A percentile compares a stretch with the other conserved stretches of the same genome.
Evolutionary conservation across 2,113 vertebrate species (phyloP).

Genomic region (Parus major): DNA sequence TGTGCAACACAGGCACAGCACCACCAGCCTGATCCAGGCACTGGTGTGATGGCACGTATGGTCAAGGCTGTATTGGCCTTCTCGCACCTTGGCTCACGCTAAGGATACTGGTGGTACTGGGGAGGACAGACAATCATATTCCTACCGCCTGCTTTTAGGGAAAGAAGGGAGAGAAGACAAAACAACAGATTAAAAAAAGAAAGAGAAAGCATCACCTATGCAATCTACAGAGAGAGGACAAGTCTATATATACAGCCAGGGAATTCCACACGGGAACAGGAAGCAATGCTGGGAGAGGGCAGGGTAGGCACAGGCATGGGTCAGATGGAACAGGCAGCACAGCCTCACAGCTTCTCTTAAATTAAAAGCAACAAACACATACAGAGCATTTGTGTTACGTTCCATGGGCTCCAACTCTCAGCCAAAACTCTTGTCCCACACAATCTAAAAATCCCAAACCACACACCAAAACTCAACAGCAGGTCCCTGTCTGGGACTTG

Average conservation of each 20-base stretch:
- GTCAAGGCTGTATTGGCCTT: neutral
- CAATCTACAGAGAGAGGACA: neutral
- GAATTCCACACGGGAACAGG: neutral
- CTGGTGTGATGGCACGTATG: neutral
- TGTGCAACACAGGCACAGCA: fast-evolving
- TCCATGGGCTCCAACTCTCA: neutral
- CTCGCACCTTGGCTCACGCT: neutral
- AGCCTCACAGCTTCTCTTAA: neutral
- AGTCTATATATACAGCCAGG: neutral
- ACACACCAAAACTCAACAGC: neutral
- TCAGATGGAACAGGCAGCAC: neutral
- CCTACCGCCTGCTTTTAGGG: neutral
- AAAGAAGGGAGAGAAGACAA: neutral
- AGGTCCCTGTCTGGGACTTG: neutral
- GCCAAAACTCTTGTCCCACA: neutral
- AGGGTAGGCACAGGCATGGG: neutral
- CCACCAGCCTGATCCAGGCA: neutral
- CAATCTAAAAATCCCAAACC: neutral
- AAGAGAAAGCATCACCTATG: neutral
- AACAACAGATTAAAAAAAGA: neutral
- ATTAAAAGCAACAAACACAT: neutral
- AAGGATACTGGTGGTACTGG: neutral
- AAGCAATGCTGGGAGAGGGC: neutral
- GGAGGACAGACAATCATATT: neutral
- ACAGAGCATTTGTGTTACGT: neutral